Conservation (phyloP, 2,888 invertebrate species). For the Linyphia triangularis region DNA sequence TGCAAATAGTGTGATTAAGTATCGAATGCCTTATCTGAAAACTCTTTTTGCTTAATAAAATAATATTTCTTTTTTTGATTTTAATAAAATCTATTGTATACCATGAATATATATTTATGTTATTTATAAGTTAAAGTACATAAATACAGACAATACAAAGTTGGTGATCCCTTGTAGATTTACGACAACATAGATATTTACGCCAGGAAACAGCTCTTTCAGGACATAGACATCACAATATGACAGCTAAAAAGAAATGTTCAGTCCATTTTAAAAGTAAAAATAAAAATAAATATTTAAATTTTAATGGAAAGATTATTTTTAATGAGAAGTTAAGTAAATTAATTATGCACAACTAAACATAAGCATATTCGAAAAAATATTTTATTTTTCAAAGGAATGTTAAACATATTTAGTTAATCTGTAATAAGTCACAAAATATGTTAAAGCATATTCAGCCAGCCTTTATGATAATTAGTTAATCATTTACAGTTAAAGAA, state of each 20-base stretch:
- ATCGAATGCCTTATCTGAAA: too few relatives aligned
- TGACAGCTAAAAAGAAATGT: conserved; percentile 39
- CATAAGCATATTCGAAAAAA: too few relatives aligned
- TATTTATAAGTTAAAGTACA: conserved; percentile 62
- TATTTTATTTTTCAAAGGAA: too few relatives aligned
- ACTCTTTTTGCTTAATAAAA: not conserved
- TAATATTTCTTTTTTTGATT: not conserved
- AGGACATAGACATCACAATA: conserved; percentile 10
- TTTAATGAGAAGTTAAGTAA: too few relatives aligned
- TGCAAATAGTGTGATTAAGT: too few relatives aligned
- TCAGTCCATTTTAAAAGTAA: too few relatives aligned
- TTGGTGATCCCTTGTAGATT: conserved; percentile 60
- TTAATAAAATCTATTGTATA: not conserved
- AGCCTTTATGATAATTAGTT: too few relatives aligned
- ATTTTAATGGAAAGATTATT: not conserved
- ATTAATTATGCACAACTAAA: too few relatives aligned
- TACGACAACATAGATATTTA: conserved; percentile 48
- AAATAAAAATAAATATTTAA: not conserved
- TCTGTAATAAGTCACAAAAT: too few relatives aligned
- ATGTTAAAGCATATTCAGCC: too few relatives aligned
- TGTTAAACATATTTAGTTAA: too few relatives aligned
- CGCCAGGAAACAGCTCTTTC: conserved; percentile 27
- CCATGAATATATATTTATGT: conserved; percentile 35
- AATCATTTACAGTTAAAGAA: too few relatives aligned
- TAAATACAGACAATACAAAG: conserved; percentile 56